Percentiles rank a stretch among this genome's conserved stretches.
Conservation (phyloP, 1,140 invertebrate species). For the Conus betulinus region DNA sequence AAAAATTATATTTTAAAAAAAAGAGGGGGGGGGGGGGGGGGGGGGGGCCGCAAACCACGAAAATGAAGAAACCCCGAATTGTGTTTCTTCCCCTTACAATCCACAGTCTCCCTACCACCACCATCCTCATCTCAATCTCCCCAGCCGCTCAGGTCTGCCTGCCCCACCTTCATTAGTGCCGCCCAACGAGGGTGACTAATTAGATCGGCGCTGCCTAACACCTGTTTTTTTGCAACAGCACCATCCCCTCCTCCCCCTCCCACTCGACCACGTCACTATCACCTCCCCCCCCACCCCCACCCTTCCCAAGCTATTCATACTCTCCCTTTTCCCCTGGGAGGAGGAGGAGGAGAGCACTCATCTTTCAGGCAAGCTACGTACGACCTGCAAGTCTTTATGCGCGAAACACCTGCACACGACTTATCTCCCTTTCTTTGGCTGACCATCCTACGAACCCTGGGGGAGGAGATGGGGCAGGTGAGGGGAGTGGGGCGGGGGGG, state of each 20-base stretch:
- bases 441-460: background rate
- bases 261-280: background rate
- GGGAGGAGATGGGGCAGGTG: background rate
- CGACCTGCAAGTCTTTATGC: background rate
- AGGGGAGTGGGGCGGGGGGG: background rate
- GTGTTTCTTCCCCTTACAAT: no score
- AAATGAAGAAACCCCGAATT: background rate
- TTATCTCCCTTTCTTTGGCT: background rate
- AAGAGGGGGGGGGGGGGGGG: background rate
- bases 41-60: background rate
- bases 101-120: background rate
- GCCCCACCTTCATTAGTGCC: slow-evolving; percentile 26
- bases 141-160: background rate
- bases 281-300: background rate
- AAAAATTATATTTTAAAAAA: no score
- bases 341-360: background rate
- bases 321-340: background rate
- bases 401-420: background rate
- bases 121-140: background rate
- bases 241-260: background rate
- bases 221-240: slow-evolving; percentile 20
- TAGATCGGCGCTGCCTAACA: slow-evolving; percentile 17
- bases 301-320: no score
- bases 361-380: slow-evolving; percentile 8
- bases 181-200: slow-evolving; percentile 23